Evolutionary conservation across 2,888 invertebrate species (phyloP), one percentile per base, ranked within the genome.

Genomic region (Amblyteles armatorius): DNA sequence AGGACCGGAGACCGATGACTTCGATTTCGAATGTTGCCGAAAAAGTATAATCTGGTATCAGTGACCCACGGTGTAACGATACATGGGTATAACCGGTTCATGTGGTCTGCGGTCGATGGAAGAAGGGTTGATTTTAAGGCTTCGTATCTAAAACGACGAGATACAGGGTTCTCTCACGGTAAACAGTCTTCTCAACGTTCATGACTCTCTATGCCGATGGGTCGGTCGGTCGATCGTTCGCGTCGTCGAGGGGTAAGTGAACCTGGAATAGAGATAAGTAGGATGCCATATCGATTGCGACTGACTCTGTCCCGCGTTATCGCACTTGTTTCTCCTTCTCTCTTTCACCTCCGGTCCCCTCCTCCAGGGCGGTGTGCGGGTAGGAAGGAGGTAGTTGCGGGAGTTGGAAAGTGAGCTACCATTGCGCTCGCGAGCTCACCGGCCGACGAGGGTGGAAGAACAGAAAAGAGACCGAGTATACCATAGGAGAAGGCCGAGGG

Each of bases 241-340:
- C 68, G 83, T 81, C 82, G 87, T 85, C 82, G 85, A 87, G 88
- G 88, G 87, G 88, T 88, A 88, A 87, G 88, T 85, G 89, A 90
- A 87, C 87, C 87, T 83, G 88, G 90, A 89, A 90, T 89, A 89
- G 88, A 92, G 92, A 92, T 93, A 93, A 93, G 92, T 92, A 91
- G 91, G 90, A 93, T 92, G 89, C 91, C 90, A 92, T 93, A 93
- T 93, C 92, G 93, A 93, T 93, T 93, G 92, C 91, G 90, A 92
- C 90, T 88, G 91, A 90, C 89, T 85, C 84, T 67, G 60, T 79
- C 72, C 65, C 33, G 13, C 55, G 22, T 50, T 67, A 73, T 79
- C 71, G 19, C 50, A 19, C 71, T 65, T 55, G 78, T 74, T 73
- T 74, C 44, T 78, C 78, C 13, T 16, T 50, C 71, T 29, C 60